These are phyloP conservation scores for Calypte anna DNA, from an alignment of 2,113 vertebrate species.

Conservation along the genomic window DNA sequence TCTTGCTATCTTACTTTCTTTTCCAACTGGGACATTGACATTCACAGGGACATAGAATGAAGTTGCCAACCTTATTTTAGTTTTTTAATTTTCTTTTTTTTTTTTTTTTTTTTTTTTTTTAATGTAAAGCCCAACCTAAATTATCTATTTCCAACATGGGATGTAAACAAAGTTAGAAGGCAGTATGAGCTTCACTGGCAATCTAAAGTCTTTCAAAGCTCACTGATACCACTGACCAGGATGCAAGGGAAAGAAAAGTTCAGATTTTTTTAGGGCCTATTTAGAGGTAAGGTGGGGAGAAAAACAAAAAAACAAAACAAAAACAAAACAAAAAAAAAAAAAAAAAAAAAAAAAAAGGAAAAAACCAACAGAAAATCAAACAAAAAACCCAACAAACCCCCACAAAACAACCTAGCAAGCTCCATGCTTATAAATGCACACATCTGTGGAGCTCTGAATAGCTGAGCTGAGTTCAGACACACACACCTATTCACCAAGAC, in stretches of 20 bases:
- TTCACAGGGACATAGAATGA: background rate
- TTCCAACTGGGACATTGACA: conserved; percentile 46
- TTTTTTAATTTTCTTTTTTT: background rate
- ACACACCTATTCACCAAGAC: background rate
- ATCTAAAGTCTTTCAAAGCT: conserved; percentile 6
- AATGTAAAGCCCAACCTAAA: background rate
- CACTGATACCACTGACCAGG: background rate
- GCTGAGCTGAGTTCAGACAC: background rate
- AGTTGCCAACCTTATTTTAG: conserved; percentile 18
- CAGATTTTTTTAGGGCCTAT: background rate
- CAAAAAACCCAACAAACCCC: too few relatives aligned
- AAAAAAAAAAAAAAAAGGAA: too few relatives aligned
- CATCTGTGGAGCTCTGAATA: background rate
- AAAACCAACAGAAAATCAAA: background rate
- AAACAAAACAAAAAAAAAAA: too few relatives aligned
- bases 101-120: background rate
- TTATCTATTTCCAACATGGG: background rate
- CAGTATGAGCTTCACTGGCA: background rate
- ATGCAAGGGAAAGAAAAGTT: background rate
- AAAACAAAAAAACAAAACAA: background rate
- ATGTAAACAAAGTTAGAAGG: background rate
- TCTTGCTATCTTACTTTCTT: conserved; percentile 52
- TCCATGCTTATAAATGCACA: background rate
- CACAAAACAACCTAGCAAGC: background rate
- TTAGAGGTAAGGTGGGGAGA: background rate